phyloP scores from a whole-genome alignment of 2,888 invertebrate genomes.

The Apamea anceps region DNA sequence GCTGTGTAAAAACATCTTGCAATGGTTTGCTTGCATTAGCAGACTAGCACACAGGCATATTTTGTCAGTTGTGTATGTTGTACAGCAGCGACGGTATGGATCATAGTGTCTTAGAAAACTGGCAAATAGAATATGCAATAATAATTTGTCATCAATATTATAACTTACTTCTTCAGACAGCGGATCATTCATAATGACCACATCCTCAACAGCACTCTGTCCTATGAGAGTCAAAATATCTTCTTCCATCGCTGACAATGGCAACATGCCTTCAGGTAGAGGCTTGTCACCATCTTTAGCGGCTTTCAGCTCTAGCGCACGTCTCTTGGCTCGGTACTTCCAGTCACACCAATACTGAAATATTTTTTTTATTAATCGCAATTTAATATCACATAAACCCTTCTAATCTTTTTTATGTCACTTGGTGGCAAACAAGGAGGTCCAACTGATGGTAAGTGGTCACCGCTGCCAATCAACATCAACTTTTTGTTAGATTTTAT shows the following conservation, averaged over 20 bases:
- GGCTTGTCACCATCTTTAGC: conserved; percentile 71
- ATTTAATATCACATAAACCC: too few species aligned
- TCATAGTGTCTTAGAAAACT: neutral
- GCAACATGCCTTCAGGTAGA: conserved; percentile 72
- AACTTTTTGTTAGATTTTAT: neutral
- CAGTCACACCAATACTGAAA: conserved; percentile 84
- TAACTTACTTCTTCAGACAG: conserved; percentile 71
- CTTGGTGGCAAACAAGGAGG: neutral
- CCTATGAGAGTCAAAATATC: conserved; percentile 77
- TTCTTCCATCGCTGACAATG: conserved; percentile 76
- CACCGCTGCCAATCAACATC: neutral
- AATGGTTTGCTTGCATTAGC: neutral
- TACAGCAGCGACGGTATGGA: neutral
- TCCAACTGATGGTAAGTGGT: neutral
- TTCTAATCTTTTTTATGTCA: neutral
- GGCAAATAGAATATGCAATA: neutral
- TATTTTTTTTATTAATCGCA: too few species aligned
- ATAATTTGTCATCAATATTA: neutral
- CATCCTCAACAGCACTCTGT: conserved; percentile 72
- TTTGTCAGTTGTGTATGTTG: neutral
- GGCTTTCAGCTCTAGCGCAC: conserved; percentile 77
- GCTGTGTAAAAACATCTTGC: too few species aligned
- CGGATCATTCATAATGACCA: conserved; percentile 77
- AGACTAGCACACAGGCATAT: neutral
- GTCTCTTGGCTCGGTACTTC: conserved; percentile 80